phyloP scores from a whole-genome alignment of 2,888 invertebrate genomes.

The Petrolisthes manimaculis region DNA sequence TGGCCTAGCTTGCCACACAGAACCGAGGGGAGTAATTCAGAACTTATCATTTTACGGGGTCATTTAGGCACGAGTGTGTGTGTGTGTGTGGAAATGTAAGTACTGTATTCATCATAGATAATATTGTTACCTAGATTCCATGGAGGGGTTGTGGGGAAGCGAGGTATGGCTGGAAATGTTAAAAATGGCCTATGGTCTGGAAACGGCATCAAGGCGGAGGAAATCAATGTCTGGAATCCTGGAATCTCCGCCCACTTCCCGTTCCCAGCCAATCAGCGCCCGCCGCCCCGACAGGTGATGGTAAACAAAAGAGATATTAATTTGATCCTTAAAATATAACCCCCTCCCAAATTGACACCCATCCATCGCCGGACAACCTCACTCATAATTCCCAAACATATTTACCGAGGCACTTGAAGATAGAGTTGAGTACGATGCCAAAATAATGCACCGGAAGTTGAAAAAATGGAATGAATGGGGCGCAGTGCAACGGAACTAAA shows the following conservation, averaged over 20 bases:
- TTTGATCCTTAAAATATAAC: constrained; percentile 24
- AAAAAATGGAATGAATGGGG: not conserved
- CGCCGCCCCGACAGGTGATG: not conserved
- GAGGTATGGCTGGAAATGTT: not conserved
- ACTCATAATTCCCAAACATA: not conserved
- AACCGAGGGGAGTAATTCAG: not conserved
- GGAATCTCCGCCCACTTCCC: constrained; percentile 47
- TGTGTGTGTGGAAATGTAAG: too few species aligned
- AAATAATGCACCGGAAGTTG: not conserved
- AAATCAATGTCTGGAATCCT: constrained; percentile 50
- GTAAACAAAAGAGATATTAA: constrained; percentile 36
- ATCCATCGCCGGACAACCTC: not conserved
- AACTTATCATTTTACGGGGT: too few species aligned
- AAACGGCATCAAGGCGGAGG: constrained; percentile 18
- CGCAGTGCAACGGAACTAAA: not conserved
- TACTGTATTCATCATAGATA: too few species aligned
- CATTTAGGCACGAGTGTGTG: too few species aligned
- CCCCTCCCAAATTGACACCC: not conserved
- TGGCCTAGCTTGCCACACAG: not conserved
- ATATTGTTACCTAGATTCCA: too few species aligned
- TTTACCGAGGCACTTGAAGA: not conserved
- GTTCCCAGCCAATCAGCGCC: constrained; percentile 35
- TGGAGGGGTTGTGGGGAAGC: too few species aligned
- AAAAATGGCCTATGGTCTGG: not conserved
- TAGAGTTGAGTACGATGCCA: not conserved